Evolutionary conservation across 2,113 vertebrate genomes (phyloP).

Genomic region (Salvelinus fontinalis): DNA sequence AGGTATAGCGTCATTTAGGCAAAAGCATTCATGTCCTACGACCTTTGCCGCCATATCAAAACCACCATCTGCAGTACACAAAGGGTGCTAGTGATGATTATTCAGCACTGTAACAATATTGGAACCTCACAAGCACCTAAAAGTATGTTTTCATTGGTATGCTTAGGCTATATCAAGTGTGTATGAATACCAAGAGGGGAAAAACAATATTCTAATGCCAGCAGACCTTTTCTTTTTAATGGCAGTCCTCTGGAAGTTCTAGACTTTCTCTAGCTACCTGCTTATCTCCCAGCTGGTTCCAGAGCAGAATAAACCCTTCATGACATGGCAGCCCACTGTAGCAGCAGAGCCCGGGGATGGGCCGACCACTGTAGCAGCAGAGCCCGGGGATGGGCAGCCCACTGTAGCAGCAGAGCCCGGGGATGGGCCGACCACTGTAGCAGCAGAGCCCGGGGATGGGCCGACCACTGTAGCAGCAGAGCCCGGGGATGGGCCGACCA

Average conservation of each 20-base stretch:
- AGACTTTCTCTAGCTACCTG: not conserved
- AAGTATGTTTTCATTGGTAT: not conserved
- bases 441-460: no score
- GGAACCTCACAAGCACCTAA: not conserved
- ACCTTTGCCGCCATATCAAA: no score
- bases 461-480: slow-evolving; percentile 16
- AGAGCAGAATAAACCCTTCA: slow-evolving; percentile 10
- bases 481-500: no score
- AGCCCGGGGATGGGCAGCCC: not conserved
- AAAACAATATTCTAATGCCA: no score
- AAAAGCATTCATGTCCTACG: not conserved
- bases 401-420: slow-evolving; percentile 8
- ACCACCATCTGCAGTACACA: no score
- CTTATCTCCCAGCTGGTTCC: not conserved
- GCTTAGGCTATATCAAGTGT: no score
- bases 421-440: no score
- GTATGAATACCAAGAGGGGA: no score
- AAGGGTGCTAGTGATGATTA: not conserved
- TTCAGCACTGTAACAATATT: not conserved
- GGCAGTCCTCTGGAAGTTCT: not conserved
- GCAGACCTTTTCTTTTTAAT: no score
- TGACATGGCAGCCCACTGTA: slow-evolving; percentile 18
- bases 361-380: slow-evolving; percentile 3
- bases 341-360: not conserved
- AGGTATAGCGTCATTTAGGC: not conserved